Evolutionary conservation across 2,797 vertebrate genomes (phyloP), one percentile per base, ranked within the genome.

Genomic region (Sebastes vulpes): DNA sequence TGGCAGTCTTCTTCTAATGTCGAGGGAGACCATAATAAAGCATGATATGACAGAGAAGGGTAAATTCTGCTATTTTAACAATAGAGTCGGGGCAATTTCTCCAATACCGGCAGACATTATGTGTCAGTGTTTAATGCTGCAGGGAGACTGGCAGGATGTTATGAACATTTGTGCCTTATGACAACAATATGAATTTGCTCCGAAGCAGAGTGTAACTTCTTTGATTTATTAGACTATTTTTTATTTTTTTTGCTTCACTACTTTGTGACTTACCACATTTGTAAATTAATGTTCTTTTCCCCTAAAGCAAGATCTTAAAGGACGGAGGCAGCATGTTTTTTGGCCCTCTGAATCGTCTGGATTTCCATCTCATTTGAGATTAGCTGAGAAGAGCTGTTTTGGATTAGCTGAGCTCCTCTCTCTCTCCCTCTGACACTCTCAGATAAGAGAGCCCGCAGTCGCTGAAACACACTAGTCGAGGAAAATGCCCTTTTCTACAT

Each of bases 281-380:
- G 60, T 88, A 89, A 85, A 90, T 87, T 9, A 77, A 76, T 90
- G 89, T 77, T 82, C 83, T 77, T 57, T 76, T 28, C 50, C 75
- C 48, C 52, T 72, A 85, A 86, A 87, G 85, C 79, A 26, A 76
- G 67, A 84, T 89, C 61, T 79, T 88, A 73, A 76, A 84, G 81
- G 75, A 87, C 11, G 21, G 76, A 83, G 65, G 81, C 70, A 77
- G 87, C 84, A 66, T 91, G 82, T 91, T 86, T 89, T 89, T 83
- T 88, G 88, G 84, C 89, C 79, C 81, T 77, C 75, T 80, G 91
- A 86, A 91, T 92, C 85, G 75, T 79, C 81, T 86, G 90, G 88
- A 95, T 95, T 95, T 96, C 92, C 92, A 94, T 96, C 91, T 93
- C 92, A 94, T 94, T 95, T 94, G 84, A 94, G 95, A 95, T 95